Evolutionary conservation across 2,797 vertebrate species (phyloP).

Genomic region (Anguilla obscura): DNA sequence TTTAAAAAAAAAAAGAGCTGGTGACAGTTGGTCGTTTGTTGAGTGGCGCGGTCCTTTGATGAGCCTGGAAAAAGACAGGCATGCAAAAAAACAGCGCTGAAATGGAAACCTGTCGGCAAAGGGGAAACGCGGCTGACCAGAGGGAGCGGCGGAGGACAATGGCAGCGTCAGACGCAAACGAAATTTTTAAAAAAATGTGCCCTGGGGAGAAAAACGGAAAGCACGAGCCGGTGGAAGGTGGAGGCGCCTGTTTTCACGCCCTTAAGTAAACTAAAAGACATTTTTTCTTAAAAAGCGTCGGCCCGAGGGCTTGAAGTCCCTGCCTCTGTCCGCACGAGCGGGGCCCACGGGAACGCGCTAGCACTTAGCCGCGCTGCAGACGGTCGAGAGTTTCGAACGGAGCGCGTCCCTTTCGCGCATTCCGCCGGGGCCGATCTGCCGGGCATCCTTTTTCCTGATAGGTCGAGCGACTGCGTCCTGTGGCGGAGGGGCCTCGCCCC

Average conservation of each 20-base stretch:
- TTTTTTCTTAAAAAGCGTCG: not conserved
- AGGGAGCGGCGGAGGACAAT: not conserved
- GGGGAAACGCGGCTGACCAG: not conserved
- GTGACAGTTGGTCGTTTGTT: not conserved
- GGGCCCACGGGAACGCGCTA: not conserved
- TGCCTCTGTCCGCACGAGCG: not conserved
- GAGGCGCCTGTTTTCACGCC: not conserved
- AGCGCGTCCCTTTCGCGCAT: slow-evolving; percentile 36
- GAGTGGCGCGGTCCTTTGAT: not conserved
- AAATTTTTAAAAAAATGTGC: not conserved
- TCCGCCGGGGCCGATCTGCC: slow-evolving; percentile 34
- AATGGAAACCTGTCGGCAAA: not conserved
- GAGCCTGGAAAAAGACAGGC: not conserved
- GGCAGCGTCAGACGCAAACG: not conserved
- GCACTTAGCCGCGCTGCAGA: not conserved
- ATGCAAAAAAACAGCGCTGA: not conserved
- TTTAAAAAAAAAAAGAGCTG: not conserved
- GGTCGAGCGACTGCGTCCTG: not conserved
- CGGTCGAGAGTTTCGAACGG: slow-evolving; percentile 14
- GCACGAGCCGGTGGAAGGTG: not conserved
- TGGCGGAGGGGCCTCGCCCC: not conserved
- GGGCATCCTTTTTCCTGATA: not conserved
- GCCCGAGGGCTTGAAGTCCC: not conserved
- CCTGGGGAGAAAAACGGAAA: not conserved
- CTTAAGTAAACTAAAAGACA: not conserved